These are phyloP conservation scores for Lasiurus cinereus DNA, from an alignment of 2,113 vertebrate genomes.

Conservation along the genomic window DNA sequence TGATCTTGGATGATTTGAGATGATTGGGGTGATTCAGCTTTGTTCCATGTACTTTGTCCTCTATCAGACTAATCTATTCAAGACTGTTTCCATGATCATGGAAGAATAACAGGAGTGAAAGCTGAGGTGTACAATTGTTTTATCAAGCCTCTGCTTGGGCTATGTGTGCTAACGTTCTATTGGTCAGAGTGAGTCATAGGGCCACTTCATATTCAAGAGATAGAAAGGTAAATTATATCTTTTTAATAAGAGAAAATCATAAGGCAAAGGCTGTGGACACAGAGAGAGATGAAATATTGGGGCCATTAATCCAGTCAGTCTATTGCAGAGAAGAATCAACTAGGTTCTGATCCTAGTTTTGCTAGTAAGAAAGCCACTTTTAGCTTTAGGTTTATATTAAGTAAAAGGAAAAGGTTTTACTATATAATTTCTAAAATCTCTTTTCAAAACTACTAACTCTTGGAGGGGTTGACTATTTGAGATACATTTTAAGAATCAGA, in stretches of 20 bases:
- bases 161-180: background rate
- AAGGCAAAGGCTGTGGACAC: background rate
- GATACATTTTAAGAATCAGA: conserved; percentile 62
- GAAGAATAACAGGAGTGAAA: conserved; percentile 11
- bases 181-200: background rate
- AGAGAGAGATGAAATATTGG: background rate
- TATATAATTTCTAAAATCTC: conserved; percentile 56
- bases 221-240: background rate
- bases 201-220: background rate
- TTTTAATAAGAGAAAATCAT: background rate
- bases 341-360: background rate
- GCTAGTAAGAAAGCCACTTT: conserved; percentile 21
- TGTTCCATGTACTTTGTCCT: background rate
- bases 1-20: background rate
- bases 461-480: conserved; percentile 25
- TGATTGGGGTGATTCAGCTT: background rate
- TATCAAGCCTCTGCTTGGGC: background rate
- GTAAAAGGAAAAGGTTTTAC: conserved; percentile 47
- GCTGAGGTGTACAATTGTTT: background rate
- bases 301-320: background rate
- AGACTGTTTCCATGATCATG: background rate
- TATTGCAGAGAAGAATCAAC: background rate
- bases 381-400: conserved; percentile 15
- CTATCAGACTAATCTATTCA: background rate
- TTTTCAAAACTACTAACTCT: conserved; percentile 48